Evolutionary conservation across 2,888 invertebrate genomes (phyloP).

Genomic region (Andrena camellia): DNA sequence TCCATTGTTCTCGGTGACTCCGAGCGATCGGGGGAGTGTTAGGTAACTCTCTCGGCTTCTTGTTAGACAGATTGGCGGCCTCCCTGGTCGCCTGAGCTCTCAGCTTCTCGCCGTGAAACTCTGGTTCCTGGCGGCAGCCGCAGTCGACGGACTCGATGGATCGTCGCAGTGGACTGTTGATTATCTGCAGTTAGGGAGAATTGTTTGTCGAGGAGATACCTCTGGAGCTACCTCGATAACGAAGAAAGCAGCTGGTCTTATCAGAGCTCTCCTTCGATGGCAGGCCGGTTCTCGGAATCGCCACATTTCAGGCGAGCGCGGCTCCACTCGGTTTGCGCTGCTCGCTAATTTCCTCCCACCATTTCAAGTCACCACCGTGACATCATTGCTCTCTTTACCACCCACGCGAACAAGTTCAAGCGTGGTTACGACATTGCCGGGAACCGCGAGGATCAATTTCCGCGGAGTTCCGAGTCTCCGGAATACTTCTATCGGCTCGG

Average conservation of each 20-base stretch:
- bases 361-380: too few species aligned
- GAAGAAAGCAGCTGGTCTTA: not conserved
- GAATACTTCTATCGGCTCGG: not conserved
- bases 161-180: not conserved
- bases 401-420: not conserved
- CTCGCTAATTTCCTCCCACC: too few species aligned
- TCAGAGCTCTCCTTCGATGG: not conserved
- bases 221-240: not conserved
- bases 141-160: too few species aligned
- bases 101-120: too few species aligned
- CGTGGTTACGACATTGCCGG: not conserved
- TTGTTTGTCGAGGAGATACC: not conserved
- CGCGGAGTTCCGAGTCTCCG: not conserved
- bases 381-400: not conserved
- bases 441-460: slow-evolving; percentile 42
- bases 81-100: too few species aligned
- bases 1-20: slow-evolving; percentile 48
- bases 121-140: too few species aligned
- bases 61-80: too few species aligned
- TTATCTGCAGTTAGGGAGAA: not conserved
- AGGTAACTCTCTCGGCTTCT: not conserved
- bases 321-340: too few species aligned
- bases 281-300: not conserved
- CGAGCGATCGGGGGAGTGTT: not conserved
- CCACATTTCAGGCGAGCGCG: too few species aligned